Evolutionary conservation across 2,113 vertebrate genomes (phyloP), one percentile per base, ranked within the genome.

Genomic region (Lamprotornis superbus): DNA sequence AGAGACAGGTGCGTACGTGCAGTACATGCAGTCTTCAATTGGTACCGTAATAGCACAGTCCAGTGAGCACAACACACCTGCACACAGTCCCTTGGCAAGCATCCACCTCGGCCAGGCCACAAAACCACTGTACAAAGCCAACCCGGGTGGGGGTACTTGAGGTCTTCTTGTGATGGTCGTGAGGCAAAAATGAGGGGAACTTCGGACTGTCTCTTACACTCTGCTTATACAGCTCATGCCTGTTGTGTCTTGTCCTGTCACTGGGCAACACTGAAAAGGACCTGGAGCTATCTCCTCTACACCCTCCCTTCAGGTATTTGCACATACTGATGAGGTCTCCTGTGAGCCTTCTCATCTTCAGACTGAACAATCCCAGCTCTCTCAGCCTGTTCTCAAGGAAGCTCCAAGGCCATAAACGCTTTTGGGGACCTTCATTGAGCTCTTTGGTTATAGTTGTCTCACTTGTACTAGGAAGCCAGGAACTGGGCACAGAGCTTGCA

Each of bases 401-500:
- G 10, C 4, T 70, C 23, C 11, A 16, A 7, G 19, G 7, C n/a
- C 49, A 50, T 55, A 25, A 52, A 24, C 3, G 6, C 15, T 31
- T 77, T 22, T 5, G 12, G 10, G 6, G 11, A 3, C 6, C 7
- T 50, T 60, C 42, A 21, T 0, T 81, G 21, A 17, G 2, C 24
- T 46, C 35, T 50, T 39, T 6, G 12, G 5, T 28, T 20, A 14
- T 31, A 28, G 39, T 11, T 10, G 3, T 65, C 21, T 75, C 1
- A 4, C 27, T 52, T 18, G 14, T 46, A n/a, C 16, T n/a, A 14
- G 12, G 18, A 53, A 75, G 5, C 12, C 22, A 31, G 49, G 27
- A 44, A 23, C 12, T 75, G n/a, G 42, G 31, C 42, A 52, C 37
- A 35, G 12, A 23, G 27, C 2, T 59, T 1, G 0, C 2, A 5